These are phyloP conservation scores for Uropsilus gracilis DNA, from an alignment of 2,113 vertebrate genomes.

Conservation along the genomic window DNA sequence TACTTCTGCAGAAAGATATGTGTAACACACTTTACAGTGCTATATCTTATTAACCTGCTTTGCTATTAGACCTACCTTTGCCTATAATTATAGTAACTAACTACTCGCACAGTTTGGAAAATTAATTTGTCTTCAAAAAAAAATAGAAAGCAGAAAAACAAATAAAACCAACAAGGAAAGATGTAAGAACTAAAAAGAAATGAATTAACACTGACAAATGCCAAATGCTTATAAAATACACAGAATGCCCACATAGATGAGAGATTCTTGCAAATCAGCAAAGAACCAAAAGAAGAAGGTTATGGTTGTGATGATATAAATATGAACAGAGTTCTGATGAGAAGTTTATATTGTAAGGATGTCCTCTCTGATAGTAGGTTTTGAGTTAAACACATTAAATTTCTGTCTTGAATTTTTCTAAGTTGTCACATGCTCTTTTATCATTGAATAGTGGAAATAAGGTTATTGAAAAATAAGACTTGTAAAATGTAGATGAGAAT, in stretches of 20 bases:
- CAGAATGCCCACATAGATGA: not conserved
- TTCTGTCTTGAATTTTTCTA: not conserved
- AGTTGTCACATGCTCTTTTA: not conserved
- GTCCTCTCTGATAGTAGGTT: not conserved
- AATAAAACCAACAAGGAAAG: not conserved
- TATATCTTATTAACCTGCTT: not conserved
- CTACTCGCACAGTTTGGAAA: not conserved
- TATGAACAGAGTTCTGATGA: not conserved
- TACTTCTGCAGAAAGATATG: not conserved
- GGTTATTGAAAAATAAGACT: not conserved
- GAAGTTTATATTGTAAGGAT: too few species aligned
- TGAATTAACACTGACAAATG: not conserved
- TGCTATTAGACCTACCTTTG: not conserved
- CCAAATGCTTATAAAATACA: not conserved
- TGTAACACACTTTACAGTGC: not conserved
- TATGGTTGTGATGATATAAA: fast-evolving
- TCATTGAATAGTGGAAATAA: not conserved
- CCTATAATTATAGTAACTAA: not conserved
- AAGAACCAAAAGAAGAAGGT: not conserved
- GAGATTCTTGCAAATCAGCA: not conserved
- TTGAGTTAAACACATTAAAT: conserved; percentile 29
- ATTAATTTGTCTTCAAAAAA: not conserved
- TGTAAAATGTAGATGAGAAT: not conserved
- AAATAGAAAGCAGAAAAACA: not conserved
- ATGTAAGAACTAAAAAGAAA: not conserved